These are phyloP conservation scores for Lota lota DNA, from an alignment of 2,113 vertebrate species.

Conservation along the genomic window DNA sequence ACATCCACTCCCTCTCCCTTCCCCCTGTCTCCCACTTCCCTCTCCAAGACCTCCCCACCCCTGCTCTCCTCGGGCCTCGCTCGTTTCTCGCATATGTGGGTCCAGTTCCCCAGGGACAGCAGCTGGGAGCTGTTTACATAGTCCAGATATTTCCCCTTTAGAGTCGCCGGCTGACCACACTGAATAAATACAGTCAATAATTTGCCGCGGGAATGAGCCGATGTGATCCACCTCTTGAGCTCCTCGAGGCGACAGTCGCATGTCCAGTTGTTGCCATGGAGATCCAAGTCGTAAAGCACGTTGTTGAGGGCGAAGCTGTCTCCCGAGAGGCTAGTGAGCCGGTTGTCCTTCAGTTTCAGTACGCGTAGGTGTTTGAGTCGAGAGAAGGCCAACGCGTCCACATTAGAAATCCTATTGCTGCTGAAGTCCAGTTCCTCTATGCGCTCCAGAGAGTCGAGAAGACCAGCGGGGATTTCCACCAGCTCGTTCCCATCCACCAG, in stretches of 20 bases:
- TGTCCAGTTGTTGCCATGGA: constrained; percentile 91
- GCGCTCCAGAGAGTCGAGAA: constrained; percentile 82
- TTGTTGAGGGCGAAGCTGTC: constrained; percentile 80
- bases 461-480: constrained; percentile 74
- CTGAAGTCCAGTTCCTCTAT: constrained; percentile 88
- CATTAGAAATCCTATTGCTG: constrained; percentile 75
- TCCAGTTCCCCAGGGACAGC: constrained; percentile 56
- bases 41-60: constrained; percentile 35
- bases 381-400: constrained; percentile 76
- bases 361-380: constrained; percentile 76
- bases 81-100: constrained; percentile 48
- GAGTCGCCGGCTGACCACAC: constrained; percentile 78
- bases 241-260: constrained; percentile 86
- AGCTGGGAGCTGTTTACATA: constrained; percentile 84
- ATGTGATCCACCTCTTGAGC: constrained; percentile 84
- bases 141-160: constrained; percentile 87
- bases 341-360: constrained; percentile 85
- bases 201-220: constrained; percentile 82
- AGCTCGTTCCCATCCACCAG: constrained; percentile 84
- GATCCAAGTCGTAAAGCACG: constrained; percentile 81
- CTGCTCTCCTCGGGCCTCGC: constrained; percentile 46
- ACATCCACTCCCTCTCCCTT: background rate
- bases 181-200: constrained; percentile 85
- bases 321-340: constrained; percentile 80
- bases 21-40: constrained; percentile 26